These are phyloP conservation scores for Sylvilagus bachmani DNA, from an alignment of 2,113 vertebrate species.

Conservation along the genomic window DNA sequence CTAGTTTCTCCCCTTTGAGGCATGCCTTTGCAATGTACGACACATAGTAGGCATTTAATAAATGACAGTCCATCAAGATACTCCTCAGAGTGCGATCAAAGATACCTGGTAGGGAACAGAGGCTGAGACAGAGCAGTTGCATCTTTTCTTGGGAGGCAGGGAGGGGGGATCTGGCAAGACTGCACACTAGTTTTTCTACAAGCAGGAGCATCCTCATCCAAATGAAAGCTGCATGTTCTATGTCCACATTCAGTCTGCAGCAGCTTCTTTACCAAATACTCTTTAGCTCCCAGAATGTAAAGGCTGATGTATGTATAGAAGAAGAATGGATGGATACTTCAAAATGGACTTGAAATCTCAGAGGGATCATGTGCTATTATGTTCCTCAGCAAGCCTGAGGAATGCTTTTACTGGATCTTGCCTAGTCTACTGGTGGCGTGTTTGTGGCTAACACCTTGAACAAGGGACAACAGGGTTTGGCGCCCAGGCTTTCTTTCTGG, in stretches of 20 bases:
- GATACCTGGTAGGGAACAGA: not conserved
- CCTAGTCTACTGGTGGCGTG: not conserved
- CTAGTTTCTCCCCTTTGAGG: conserved; percentile 40
- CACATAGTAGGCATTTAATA: not conserved
- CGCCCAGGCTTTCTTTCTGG: not conserved
- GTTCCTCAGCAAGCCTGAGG: not conserved
- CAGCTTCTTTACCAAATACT: conserved; percentile 21
- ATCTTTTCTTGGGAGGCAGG: not conserved
- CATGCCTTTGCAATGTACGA: not conserved
- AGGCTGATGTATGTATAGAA: not conserved
- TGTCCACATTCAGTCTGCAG: not conserved
- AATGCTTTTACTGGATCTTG: not conserved
- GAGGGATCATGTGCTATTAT: not conserved
- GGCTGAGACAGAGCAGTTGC: not conserved
- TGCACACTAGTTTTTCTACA: not conserved
- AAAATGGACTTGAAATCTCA: not conserved
- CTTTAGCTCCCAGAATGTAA: not conserved
- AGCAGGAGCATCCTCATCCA: not conserved
- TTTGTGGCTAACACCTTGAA: conserved; percentile 11
- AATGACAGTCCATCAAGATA: not conserved
- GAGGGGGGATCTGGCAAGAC: not conserved
- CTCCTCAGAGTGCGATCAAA: not conserved
- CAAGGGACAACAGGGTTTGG: not conserved
- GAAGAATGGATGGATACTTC: not conserved
- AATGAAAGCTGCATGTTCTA: conserved; percentile 9